A percentile compares a stretch with the other conserved stretches of the same genome.
Conservation (phyloP, 2,797 vertebrate species). For the Emys orbicularis region DNA sequence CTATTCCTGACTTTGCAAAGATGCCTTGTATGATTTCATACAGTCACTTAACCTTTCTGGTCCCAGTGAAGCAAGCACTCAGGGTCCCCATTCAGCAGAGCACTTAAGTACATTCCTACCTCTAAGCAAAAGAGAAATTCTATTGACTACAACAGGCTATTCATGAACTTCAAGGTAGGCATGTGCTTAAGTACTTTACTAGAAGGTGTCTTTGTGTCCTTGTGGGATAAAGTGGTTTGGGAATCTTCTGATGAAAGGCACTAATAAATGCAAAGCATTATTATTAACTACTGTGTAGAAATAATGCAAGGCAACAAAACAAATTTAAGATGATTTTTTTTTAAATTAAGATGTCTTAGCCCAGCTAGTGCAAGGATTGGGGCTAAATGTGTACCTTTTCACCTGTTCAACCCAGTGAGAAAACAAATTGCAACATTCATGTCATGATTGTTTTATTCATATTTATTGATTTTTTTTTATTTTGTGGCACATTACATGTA, state of each 20-base stretch:
- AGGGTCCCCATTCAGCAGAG: constrained; percentile 1
- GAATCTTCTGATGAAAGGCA: neutral
- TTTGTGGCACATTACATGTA: neutral
- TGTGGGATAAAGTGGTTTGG: neutral
- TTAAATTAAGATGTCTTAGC: neutral
- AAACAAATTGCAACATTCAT: neutral
- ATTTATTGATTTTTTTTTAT: neutral
- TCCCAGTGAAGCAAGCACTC: neutral
- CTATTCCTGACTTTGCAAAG: constrained; percentile 17
- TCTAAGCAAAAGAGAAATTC: constrained; percentile 41
- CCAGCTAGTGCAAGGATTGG: neutral
- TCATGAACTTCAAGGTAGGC: neutral
- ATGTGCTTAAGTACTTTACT: neutral
- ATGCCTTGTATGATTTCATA: neutral
- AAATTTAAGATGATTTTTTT: neutral
- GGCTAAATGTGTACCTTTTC: neutral
- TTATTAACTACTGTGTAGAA: neutral
- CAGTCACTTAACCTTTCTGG: neutral
- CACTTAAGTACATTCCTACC: constrained; percentile 7
- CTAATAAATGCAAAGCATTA: neutral
- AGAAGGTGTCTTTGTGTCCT: neutral
- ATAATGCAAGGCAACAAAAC: neutral
- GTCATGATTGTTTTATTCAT: neutral
- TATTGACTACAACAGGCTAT: constrained; percentile 23
- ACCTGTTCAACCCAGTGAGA: neutral